Percentiles rank a stretch among this genome's conserved stretches.
phyloP scores from a whole-genome alignment of 2,888 invertebrate genomes.

The Aquatica leii region DNA sequence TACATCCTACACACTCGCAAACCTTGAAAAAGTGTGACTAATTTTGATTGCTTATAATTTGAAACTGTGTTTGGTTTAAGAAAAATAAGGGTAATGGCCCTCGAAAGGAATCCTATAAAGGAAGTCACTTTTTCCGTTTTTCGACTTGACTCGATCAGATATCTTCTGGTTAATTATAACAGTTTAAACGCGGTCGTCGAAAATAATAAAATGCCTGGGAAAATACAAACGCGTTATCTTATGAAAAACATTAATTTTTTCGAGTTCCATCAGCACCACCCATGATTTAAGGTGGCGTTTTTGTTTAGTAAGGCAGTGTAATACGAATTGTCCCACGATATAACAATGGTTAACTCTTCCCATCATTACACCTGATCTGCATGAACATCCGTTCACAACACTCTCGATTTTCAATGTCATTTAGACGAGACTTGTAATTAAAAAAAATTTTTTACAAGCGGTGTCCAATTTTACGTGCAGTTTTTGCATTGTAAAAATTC shows the following conservation, averaged over 20 bases:
- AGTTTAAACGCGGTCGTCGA: conserved; percentile 40
- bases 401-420: conserved; percentile 62
- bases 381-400: conserved; percentile 60
- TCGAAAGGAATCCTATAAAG: neutral
- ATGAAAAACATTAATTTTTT: conserved; percentile 48
- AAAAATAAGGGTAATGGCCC: conserved; percentile 7
- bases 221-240: conserved; percentile 40
- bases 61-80: neutral
- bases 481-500: conserved; percentile 2
- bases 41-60: conserved; percentile 10
- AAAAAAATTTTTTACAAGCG: conserved; percentile 44
- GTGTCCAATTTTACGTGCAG: conserved; percentile 14
- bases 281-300: conserved; percentile 57
- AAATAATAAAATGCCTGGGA: conserved; percentile 52
- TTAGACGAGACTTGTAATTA: conserved; percentile 49
- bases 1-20: conserved; percentile 35
- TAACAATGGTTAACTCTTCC: conserved; percentile 59
- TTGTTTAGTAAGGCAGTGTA: conserved; percentile 61
- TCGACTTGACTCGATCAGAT: too few species aligned
- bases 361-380: conserved; percentile 63
- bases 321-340: conserved; percentile 59
- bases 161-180: conserved; percentile 56
- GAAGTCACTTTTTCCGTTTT: conserved; percentile 30
- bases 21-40: conserved; percentile 33
- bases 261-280: conserved; percentile 45